These are phyloP conservation scores for Corythornis madagascariensis DNA, from an alignment of 2,113 vertebrate species.

Conservation along the genomic window DNA sequence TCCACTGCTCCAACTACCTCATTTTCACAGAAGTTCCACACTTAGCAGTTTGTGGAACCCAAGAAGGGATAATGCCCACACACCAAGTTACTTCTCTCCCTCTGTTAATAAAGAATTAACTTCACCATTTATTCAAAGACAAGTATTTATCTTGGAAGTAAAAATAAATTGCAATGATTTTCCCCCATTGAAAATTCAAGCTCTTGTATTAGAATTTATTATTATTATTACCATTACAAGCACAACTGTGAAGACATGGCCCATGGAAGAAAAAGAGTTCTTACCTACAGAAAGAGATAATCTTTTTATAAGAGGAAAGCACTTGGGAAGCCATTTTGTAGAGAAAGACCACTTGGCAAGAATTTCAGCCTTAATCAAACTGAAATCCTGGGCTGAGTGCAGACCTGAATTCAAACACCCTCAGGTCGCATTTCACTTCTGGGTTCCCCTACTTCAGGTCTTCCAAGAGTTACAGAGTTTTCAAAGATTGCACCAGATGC, in stretches of 20 bases:
- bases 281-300: background rate
- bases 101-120: background rate
- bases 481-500: background rate
- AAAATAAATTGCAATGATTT: background rate
- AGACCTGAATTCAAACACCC: background rate
- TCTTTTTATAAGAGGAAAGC: background rate
- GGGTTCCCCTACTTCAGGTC: background rate
- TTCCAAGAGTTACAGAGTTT: background rate
- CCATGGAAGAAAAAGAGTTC: background rate
- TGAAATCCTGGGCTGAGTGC: background rate
- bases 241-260: rapidly evolving
- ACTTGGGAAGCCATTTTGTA: background rate
- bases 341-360: background rate
- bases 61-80: background rate
- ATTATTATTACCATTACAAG: no score
- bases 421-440: background rate
- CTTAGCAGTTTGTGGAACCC: background rate
- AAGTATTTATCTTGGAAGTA: background rate
- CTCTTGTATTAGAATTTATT: background rate
- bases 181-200: background rate
- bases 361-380: background rate
- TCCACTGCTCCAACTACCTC: background rate
- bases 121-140: background rate
- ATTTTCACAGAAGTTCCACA: background rate
- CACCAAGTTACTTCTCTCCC: background rate